Evolutionary conservation across 1,140 invertebrate species (phyloP).

Genomic region (Ceratosolen solmsi): DNA sequence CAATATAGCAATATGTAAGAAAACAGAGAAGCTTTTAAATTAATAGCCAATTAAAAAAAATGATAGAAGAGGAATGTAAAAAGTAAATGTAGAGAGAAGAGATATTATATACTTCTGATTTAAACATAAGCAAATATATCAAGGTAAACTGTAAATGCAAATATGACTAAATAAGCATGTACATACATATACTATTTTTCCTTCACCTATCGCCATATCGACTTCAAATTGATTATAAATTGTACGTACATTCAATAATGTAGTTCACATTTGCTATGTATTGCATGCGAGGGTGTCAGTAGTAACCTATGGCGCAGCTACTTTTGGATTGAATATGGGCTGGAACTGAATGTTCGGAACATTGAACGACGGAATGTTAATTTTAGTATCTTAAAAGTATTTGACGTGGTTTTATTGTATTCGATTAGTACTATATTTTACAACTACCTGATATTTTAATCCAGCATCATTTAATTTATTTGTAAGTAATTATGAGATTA

Average conservation of each 20-base stretch:
- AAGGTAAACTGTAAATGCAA: too few relatives aligned
- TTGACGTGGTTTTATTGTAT: neutral
- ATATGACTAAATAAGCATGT: too few relatives aligned
- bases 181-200: neutral
- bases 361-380: conserved; percentile 1
- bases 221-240: neutral
- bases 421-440: neutral
- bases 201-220: neutral
- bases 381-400: neutral
- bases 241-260: neutral
- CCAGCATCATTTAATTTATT: neutral
- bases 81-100: too few relatives aligned
- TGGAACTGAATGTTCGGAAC: conserved; percentile 1
- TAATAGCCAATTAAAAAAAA: too few relatives aligned
- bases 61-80: too few relatives aligned
- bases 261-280: neutral
- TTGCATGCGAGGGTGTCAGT: neutral
- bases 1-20: too few relatives aligned
- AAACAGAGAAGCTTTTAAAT: too few relatives aligned
- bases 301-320: too few relatives aligned
- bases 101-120: too few relatives aligned
- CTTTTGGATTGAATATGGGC: neutral
- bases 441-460: neutral
- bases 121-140: too few relatives aligned
- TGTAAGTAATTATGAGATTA: neutral